phyloP scores from a whole-genome alignment of 2,113 vertebrate genomes.

The Oceanodroma tethys region DNA sequence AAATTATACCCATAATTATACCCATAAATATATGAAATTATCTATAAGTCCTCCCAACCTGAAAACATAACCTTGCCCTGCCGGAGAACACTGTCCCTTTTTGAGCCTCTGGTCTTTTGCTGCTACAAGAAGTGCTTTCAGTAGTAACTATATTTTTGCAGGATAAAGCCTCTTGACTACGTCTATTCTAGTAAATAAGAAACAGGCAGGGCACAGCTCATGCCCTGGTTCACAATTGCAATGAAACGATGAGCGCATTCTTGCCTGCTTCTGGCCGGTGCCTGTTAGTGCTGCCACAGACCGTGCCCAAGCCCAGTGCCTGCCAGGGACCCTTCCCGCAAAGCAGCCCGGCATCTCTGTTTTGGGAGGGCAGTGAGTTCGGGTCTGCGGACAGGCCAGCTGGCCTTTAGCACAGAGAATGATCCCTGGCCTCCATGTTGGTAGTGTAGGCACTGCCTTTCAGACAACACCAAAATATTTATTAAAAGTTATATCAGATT shows the following conservation, averaged over 20 bases:
- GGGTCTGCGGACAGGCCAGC: neutral
- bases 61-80: neutral
- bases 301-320: neutral
- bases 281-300: neutral
- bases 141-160: neutral
- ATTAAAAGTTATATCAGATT: neutral
- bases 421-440: neutral
- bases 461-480: neutral
- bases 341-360: neutral
- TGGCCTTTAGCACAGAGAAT: neutral
- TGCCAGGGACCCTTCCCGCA: neutral
- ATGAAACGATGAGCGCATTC: neutral
- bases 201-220: neutral
- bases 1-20: neutral
- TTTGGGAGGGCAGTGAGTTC: neutral
- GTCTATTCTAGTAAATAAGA: neutral
- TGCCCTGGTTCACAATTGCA: neutral
- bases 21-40: neutral
- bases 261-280: fast-evolving
- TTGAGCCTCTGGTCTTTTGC: neutral
- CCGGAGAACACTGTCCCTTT: neutral
- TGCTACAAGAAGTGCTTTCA: neutral
- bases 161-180: neutral
- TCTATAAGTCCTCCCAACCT: neutral
- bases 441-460: neutral